phyloP scores from a whole-genome alignment of 2,888 invertebrate species.

The Harpagoxenus sublaevis region DNA sequence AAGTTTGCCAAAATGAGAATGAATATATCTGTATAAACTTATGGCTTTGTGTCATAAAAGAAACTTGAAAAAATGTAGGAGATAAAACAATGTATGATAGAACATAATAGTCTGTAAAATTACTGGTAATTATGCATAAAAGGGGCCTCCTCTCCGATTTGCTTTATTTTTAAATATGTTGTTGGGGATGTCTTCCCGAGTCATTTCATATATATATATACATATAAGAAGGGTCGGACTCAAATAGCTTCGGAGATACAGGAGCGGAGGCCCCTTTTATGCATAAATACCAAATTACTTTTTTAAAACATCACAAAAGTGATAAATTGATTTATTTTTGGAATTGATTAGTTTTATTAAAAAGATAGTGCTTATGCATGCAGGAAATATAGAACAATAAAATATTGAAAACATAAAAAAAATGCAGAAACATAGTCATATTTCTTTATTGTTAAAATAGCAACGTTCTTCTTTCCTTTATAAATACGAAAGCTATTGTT shows the following conservation, averaged over 20 bases:
- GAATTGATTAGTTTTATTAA: neutral
- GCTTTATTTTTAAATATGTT: too few relatives aligned
- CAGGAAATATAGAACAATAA: neutral
- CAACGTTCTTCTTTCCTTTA: conserved; percentile 66
- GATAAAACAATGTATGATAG: neutral
- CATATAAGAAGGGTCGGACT: too few relatives aligned
- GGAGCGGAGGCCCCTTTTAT: too few relatives aligned
- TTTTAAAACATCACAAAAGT: neutral
- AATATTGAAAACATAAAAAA: neutral
- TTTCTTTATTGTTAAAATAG: conserved; percentile 58
- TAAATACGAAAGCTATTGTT: conserved; percentile 65
- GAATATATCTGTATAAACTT: neutral
- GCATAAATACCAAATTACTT: too few relatives aligned
- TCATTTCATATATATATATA: too few relatives aligned
- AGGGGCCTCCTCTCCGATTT: too few relatives aligned
- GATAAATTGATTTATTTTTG: neutral
- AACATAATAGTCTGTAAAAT: neutral
- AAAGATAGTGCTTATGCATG: neutral
- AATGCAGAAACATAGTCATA: conserved; percentile 41
- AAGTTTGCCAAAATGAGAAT: neutral
- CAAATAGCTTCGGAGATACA: too few relatives aligned
- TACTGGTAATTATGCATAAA: too few relatives aligned
- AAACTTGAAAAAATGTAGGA: neutral
- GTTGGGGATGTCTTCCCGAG: too few relatives aligned
- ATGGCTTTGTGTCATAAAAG: neutral